These are phyloP conservation scores for Gallinago stenura DNA, from an alignment of 2,797 vertebrate species.

Conservation along the genomic window DNA sequence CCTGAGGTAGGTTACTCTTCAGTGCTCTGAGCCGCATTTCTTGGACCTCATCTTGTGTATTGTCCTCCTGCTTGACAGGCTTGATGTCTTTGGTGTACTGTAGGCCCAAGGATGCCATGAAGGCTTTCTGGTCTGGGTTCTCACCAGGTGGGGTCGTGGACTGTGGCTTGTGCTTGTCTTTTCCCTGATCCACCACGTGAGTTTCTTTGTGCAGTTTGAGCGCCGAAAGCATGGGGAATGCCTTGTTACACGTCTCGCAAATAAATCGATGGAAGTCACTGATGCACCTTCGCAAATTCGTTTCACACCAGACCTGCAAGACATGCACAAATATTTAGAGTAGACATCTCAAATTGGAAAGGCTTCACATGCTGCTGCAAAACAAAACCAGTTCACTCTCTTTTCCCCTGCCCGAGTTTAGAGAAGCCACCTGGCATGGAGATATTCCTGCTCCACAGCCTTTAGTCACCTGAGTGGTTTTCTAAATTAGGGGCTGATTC, in stretches of 20 bases:
- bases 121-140: constrained; percentile 81
- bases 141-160: neutral
- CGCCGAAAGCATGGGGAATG: constrained; percentile 91
- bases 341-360: neutral
- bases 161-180: constrained; percentile 68
- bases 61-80: constrained; percentile 81
- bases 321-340: neutral
- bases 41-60: constrained; percentile 88
- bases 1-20: constrained; percentile 91
- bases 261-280: constrained; percentile 94
- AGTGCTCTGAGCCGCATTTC: constrained; percentile 89
- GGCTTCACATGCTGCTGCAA: neutral
- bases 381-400: neutral
- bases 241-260: constrained; percentile 93
- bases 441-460: neutral
- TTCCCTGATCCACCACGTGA: constrained; percentile 70
- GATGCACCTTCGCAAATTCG: constrained; percentile 92
- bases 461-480: neutral
- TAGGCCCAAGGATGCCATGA: constrained; percentile 90
- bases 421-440: neutral
- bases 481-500: neutral
- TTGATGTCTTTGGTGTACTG: constrained; percentile 87
- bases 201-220: constrained; percentile 88
- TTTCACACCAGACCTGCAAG: constrained; percentile 94
- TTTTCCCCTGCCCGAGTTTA: neutral